Conservation (phyloP, 2,113 vertebrate species). For the Heliornis fulica region DNA sequence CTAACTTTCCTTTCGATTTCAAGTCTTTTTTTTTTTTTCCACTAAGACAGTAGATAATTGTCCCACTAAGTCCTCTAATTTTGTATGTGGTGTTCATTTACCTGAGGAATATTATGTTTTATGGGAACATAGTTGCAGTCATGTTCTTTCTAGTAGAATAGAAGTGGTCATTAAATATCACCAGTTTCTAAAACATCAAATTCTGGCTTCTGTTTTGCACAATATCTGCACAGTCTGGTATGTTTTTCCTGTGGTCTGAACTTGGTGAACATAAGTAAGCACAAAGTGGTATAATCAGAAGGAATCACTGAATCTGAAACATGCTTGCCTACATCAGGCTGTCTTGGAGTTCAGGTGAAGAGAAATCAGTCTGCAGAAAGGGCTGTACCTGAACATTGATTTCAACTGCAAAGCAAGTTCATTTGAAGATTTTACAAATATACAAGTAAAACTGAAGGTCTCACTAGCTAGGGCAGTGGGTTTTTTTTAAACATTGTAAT, state of each 20-base stretch:
- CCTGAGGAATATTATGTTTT: not conserved
- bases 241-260: not conserved
- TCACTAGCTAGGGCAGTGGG: not conserved
- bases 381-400: not conserved
- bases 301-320: not conserved
- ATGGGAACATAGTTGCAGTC: not conserved
- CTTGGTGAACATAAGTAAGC: not conserved
- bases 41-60: not conserved
- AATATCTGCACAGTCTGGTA: not conserved
- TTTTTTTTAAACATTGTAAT: not conserved
- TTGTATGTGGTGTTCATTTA: not conserved
- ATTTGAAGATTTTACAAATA: not conserved
- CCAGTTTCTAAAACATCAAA: not conserved
- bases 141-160: not conserved
- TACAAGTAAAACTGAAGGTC: not conserved
- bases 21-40: not conserved
- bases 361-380: not conserved
- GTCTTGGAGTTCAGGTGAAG: not conserved
- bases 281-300: not conserved
- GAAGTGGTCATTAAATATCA: not conserved
- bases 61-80: not conserved
- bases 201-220: not conserved
- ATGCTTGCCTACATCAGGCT: not conserved
- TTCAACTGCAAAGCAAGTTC: not conserved
- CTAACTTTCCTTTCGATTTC: not conserved